Evolutionary conservation across 2,888 invertebrate species (phyloP), one percentile per base, ranked within the genome.

Genomic region (Mechanitis mazaeus): DNA sequence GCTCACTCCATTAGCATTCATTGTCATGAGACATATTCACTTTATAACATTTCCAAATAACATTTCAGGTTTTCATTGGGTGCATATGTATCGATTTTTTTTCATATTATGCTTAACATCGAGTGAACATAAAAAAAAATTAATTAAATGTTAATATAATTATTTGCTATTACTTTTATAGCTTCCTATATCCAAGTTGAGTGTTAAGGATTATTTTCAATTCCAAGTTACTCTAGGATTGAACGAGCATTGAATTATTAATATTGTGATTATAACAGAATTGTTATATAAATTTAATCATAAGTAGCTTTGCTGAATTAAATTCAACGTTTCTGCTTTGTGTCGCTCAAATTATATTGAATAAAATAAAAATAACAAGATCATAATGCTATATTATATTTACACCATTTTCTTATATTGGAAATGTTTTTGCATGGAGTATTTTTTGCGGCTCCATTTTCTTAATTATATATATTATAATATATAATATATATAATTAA

Each of bases 131-230:
- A 20, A 47, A 47, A 20, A 28, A n/a, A 20, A 20, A 20, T 1
- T 1, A 20, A 20, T 20, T 20, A 20, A 20, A 20, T 20, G 20
- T 20, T 12, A 47, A 11, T 1, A n/a, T 75, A 67, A 73, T 73
- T 72, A 74, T 77, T 79, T 81, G 80, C 79, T 79, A 67, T 63
- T 69, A 75, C 77, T 78, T 79, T 78, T 77, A 77, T 77, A 74
- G 72, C 75, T 77, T 80, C 74, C 76, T 73, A 68, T 69, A 72
- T 62, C 65, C 66, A 64, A 45, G 62, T 55, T 59, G 42, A 61
- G 64, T 64, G 64, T 66, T 64, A 61, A 58, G 50, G 61, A 33
- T 33, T 57, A 56, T 60, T 58, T 60, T 60, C 54, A 33, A 58
- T 58, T 54, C 45, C 55, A 46, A 33, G 9, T 31, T 11, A 9